These are phyloP conservation scores for Lepidotrigona ventralis DNA, from an alignment of 1,140 invertebrate genomes.

Conservation along the genomic window DNA sequence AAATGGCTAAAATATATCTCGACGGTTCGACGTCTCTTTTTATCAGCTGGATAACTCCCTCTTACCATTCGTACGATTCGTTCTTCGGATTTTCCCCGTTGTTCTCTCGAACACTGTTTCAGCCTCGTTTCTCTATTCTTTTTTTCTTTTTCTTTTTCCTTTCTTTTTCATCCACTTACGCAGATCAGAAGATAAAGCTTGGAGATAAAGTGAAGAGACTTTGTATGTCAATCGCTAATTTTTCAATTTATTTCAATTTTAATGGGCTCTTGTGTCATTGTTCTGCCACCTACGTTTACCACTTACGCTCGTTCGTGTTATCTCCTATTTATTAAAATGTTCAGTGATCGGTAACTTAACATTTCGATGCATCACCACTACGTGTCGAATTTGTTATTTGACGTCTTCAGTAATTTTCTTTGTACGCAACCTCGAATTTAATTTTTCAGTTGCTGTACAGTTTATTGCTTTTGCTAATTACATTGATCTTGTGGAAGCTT, in stretches of 20 bases:
- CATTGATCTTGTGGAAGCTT: too few relatives aligned
- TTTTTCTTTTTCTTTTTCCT: background rate
- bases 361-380: too few relatives aligned
- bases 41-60: constrained; percentile 23
- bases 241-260: background rate
- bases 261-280: background rate
- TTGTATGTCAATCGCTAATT: background rate
- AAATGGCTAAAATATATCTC: background rate
- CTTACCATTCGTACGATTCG: constrained; percentile 33
- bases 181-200: background rate
- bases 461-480: too few relatives aligned
- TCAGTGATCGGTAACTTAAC: too few relatives aligned
- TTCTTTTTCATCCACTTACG: background rate
- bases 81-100: background rate
- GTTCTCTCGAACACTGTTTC: background rate
- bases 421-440: too few relatives aligned
- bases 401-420: too few relatives aligned
- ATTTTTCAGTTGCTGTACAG: too few relatives aligned
- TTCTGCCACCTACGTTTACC: constrained; percentile 18
- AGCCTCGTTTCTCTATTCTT: constrained; percentile 1
- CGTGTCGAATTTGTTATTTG: too few relatives aligned
- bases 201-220: background rate
- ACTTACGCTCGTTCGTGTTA: too few relatives aligned
- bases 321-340: too few relatives aligned
- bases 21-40: constrained; percentile 41